Evolutionary conservation across 2,113 vertebrate genomes (phyloP), one percentile per base, ranked within the genome.

Genomic region (Cygnus buccinator): DNA sequence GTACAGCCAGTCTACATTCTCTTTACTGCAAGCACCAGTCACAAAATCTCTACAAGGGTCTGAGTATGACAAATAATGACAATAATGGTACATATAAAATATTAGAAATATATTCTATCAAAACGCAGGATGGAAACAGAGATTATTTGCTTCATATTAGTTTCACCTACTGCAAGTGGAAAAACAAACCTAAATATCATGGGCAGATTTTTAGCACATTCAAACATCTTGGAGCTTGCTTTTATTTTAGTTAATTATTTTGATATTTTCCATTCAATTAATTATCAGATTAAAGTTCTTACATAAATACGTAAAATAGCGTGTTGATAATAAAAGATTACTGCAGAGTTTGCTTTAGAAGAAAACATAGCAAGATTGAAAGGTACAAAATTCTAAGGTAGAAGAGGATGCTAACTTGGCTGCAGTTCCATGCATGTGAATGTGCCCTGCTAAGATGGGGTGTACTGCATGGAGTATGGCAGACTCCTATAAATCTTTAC

Each of bases 211-310:
- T 73, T 41, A 78, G 61, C 48, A 55, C 74, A 79, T 54, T 95
- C 62, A 85, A 55, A 79, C 73, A 43, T 23, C 86, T 84, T 72
- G 63, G 73, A 72, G 76, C 46, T 92, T 62, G 43, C 31, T 89
- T 94, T 92, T 82, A 92, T 92, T 91, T 33, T 11, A 37, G 25
- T 87, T 96, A 89, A 89, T 96, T 94, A 87, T 90, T 97, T 93
- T 87, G 10, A 35, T 84, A 21, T 75, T 96, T 86, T 84, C 23
- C 29, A 67, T 83, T 86, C 66, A 87, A 37, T 89, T 94, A 94
- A 73, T 92, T 94, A 81, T 58, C 92, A 90, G 75, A 92, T 94
- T 84, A 76, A 88, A 31, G 22, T 77, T 90, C 71, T 94, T 94
- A 76, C 7, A 33, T 80, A 91, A 83, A 83, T 77, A 71, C 41